Evolutionary conservation across 2,113 vertebrate species (phyloP), one percentile per base, ranked within the genome.

Genomic region (Gyps fulvus): DNA sequence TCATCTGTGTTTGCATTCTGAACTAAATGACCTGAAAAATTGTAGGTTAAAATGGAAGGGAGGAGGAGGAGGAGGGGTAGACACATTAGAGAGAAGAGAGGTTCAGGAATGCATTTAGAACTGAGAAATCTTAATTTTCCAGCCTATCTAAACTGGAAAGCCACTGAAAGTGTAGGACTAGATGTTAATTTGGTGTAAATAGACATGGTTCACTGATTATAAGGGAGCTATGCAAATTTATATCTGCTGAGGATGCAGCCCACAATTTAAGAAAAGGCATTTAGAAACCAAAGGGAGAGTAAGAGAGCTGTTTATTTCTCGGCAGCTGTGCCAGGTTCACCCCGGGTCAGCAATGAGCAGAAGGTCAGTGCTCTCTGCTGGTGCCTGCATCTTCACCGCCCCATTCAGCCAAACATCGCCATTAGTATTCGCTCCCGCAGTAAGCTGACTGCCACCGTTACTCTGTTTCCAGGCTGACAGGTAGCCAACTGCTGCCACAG

Each of bases 111-210:
- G 67, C 74, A 49, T 93, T 93, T 84, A 90, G 54, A 88, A 74
- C 32, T 77, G 93, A 95, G 59, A 95, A 95, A 95, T 95, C 74
- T 86, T 86, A 63, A 95, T 97, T 97, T 97, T 96, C 95, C 91
- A 92, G 87, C 54, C 67, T 71, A 78, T 93, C 85, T 95, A 18
- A 94, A 86, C 4, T 12, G 50, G 55, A 90, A 91, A 73, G 45
- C 25, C 63, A 88, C 70, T 58, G 67, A 52, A 88, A 80, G 25
- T 23, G 43, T 66, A 40, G 50, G 79, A 34, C 50, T 80, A n/a
- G 91, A 27, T 73, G 52, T 67, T 97, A 71, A 70, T 66, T 79
- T 45, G 47, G 42, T 52, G 74, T 70, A 50, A 91, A 74, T 10
- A 52, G 67, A 38, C 59, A 36, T 20, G 34, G 74, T 70, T 85